phyloP scores from a whole-genome alignment of 2,113 vertebrate genomes.

The Tragelaphus scriptus region DNA sequence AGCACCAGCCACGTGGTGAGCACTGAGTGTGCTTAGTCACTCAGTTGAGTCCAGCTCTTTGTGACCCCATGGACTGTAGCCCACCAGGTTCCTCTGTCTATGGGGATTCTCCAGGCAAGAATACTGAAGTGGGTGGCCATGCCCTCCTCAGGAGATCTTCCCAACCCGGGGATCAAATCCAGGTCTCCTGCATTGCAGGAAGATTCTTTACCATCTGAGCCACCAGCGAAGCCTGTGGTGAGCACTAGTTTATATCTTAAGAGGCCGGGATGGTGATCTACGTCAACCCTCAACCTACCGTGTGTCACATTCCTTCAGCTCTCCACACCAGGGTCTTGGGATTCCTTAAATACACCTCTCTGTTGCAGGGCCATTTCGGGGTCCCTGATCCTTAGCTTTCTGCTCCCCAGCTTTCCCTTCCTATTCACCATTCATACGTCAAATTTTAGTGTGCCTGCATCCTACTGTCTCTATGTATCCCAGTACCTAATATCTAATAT shows the following conservation, averaged over 20 bases:
- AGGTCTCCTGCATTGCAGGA: neutral
- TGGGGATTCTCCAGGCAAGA: neutral
- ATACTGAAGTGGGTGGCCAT: neutral
- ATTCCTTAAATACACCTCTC: neutral
- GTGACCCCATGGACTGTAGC: neutral
- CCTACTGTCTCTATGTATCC: fast-evolving
- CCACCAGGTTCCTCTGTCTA: neutral
- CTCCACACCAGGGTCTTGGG: fast-evolving
- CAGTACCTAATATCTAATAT: neutral
- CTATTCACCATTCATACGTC: neutral
- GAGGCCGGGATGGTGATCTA: neutral
- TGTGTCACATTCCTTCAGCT: neutral
- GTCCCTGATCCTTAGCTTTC: neutral
- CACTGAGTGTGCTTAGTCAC: fast-evolving
- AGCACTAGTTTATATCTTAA: fast-evolving
- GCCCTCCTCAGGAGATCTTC: neutral
- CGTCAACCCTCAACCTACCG: fast-evolving
- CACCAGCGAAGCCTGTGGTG: neutral
- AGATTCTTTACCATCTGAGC: neutral
- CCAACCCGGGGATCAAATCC: neutral
- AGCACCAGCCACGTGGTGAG: neutral
- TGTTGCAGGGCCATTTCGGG: fast-evolving
- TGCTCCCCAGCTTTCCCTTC: neutral
- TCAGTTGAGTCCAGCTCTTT: fast-evolving
- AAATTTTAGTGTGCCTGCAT: no score